These are phyloP conservation scores for Brachyhypopomus occidentalis DNA, from an alignment of 2,113 vertebrate species.

Conservation along the genomic window DNA sequence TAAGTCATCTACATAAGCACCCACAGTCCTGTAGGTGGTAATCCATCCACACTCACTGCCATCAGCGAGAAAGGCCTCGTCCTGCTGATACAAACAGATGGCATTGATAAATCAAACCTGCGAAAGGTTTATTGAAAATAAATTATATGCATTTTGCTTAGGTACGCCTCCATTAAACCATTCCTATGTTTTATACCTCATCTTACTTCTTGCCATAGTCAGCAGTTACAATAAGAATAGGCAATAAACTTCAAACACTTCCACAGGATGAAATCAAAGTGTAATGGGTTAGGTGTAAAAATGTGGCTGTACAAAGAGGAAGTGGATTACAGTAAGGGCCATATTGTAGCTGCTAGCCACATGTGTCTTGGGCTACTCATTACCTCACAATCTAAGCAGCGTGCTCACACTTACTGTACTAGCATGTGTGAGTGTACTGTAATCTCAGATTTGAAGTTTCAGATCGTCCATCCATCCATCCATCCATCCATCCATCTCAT, in stretches of 20 bases:
- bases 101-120: conserved; percentile 42
- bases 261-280: conserved; percentile 18
- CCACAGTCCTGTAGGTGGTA: not conserved
- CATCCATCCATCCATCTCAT: not conserved
- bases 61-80: not conserved
- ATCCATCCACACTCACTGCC: not conserved
- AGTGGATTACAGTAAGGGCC: conserved; percentile 26
- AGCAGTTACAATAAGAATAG: conserved; percentile 31
- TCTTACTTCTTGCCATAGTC: conserved; percentile 17
- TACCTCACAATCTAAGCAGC: conserved; percentile 5
- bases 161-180: not conserved
- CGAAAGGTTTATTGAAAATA: conserved; percentile 39
- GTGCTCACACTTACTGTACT: not conserved
- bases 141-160: conserved; percentile 21
- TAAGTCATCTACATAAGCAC: no score
- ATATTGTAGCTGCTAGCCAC: conserved; percentile 26
- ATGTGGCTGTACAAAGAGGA: not conserved
- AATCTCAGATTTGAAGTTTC: not conserved
- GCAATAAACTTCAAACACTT: conserved; percentile 41
- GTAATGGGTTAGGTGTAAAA: conserved; percentile 16
- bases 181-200: conserved; percentile 34
- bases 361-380: conserved; percentile 16
- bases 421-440: not conserved
- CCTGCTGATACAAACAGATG: not conserved
- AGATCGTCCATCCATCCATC: not conserved